Conservation (phyloP, 1,140 invertebrate genomes). For the Sitophilus oryzae region DNA sequence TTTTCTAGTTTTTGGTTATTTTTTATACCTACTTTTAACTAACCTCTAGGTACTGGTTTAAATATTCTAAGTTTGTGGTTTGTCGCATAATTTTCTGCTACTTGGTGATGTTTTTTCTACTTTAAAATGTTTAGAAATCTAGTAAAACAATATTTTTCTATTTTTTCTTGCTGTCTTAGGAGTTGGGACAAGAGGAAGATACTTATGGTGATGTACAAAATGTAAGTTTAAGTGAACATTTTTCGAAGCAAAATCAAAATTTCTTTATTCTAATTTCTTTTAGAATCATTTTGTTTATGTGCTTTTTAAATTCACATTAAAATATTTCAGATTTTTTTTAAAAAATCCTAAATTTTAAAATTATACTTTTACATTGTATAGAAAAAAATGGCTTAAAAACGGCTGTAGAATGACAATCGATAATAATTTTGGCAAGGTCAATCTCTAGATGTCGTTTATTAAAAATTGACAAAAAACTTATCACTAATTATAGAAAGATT, state of each 20-base stretch:
- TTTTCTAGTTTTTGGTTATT: not conserved
- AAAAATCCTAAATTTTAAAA: not conserved
- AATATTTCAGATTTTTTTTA: not conserved
- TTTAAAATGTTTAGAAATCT: not conserved
- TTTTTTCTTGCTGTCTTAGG: not conserved
- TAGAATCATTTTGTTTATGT: too few relatives aligned
- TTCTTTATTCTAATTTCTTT: too few relatives aligned
- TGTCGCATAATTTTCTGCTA: not conserved
- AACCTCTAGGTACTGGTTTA: not conserved
- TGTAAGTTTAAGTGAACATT: not conserved
- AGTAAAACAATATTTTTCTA: not conserved
- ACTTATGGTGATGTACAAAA: not conserved
- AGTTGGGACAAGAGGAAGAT: constrained; percentile 4
- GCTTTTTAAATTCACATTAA: too few relatives aligned
- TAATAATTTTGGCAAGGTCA: too few relatives aligned
- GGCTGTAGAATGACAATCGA: too few relatives aligned
- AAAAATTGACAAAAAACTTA: too few relatives aligned
- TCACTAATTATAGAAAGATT: too few relatives aligned
- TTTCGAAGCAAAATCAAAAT: not conserved
- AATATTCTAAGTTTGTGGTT: not conserved
- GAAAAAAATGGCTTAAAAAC: too few relatives aligned
- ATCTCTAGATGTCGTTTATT: too few relatives aligned
- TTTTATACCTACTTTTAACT: not conserved
- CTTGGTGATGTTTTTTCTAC: not conserved
- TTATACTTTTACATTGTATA: not conserved